A percentile compares a stretch with the other conserved stretches of the same genome.
phyloP scores from a whole-genome alignment of 2,888 invertebrate species.

The Diogma glabrata region DNA sequence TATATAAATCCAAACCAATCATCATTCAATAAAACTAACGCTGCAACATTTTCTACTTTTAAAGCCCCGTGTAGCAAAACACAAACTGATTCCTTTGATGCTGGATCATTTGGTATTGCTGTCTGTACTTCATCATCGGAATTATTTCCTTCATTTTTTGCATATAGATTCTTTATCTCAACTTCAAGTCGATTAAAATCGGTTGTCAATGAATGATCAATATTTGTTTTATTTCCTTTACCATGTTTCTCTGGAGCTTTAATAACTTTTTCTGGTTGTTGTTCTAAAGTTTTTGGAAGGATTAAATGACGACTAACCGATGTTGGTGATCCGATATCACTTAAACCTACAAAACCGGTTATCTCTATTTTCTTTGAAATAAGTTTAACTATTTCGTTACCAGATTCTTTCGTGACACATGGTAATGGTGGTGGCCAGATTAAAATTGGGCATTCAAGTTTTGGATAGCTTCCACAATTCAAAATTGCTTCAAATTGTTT shows the following conservation, averaged over 20 bases:
- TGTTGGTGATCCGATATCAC: slow-evolving; percentile 84
- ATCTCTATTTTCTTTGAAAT: slow-evolving; percentile 67
- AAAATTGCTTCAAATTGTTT: slow-evolving; percentile 58
- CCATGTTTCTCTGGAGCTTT: slow-evolving; percentile 32
- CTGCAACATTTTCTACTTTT: slow-evolving; percentile 85
- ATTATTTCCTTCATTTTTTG: slow-evolving; percentile 29
- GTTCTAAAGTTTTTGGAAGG: slow-evolving; percentile 47
- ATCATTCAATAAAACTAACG: slow-evolving; percentile 67
- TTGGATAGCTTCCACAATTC: slow-evolving; percentile 51
- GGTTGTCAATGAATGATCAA: slow-evolving; percentile 11
- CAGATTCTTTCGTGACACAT: slow-evolving; percentile 20
- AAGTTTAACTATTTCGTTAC: slow-evolving; percentile 26
- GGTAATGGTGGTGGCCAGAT: slow-evolving; percentile 62
- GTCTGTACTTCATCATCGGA: slow-evolving; percentile 25
- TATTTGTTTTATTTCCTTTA: not conserved
- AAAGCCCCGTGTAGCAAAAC: slow-evolving; percentile 86
- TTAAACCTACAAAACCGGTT: slow-evolving; percentile 77
- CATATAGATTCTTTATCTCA: slow-evolving; percentile 33
- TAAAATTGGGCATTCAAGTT: slow-evolving; percentile 57
- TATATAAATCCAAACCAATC: slow-evolving; percentile 94
- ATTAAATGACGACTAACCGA: slow-evolving; percentile 83
- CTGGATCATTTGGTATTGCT: slow-evolving; percentile 15
- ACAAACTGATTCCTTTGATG: slow-evolving; percentile 68
- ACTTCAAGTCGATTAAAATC: slow-evolving; percentile 33
- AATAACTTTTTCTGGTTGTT: slow-evolving; percentile 18